Evolutionary conservation across 1,140 invertebrate genomes (phyloP).

Genomic region (Battus philenor): DNA sequence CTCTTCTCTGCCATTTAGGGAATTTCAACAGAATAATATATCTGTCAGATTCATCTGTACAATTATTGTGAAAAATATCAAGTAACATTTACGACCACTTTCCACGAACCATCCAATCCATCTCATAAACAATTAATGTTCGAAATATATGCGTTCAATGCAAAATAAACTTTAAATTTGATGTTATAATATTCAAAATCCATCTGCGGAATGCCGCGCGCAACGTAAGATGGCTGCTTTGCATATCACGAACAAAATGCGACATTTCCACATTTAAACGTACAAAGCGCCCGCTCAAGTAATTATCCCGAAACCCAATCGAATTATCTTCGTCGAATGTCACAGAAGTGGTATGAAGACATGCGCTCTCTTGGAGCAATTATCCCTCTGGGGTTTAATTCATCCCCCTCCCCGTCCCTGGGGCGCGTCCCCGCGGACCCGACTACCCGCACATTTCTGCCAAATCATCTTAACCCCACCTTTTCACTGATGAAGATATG

Average conservation of each 20-base stretch:
- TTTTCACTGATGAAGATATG: conserved; percentile 65
- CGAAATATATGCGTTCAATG: no score
- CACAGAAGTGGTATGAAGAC: conserved; percentile 60
- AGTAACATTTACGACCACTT: no score
- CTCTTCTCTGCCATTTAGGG: no score
- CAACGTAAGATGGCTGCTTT: conserved; percentile 23
- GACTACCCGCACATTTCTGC: conserved; percentile 39
- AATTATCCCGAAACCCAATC: conserved; percentile 58
- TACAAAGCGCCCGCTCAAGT: conserved; percentile 34
- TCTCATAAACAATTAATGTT: no score
- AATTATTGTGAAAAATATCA: no score
- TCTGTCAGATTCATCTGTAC: no score
- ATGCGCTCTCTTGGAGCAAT: conserved; percentile 60
- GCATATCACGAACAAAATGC: conserved; percentile 33
- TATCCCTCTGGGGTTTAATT: conserved; percentile 34
- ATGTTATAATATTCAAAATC: conserved; percentile 9
- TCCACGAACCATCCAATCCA: no score
- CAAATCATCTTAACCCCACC: conserved; percentile 66
- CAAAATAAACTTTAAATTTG: no score
- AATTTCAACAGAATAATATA: no score
- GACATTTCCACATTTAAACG: conserved; percentile 28
- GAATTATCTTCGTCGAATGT: conserved; percentile 58
- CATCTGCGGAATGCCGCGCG: conserved; percentile 17
- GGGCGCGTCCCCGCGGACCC: conserved; percentile 12
- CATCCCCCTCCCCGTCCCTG: conserved; percentile 12